phyloP scores from a whole-genome alignment of 92 coral and sea anemone genomes.

The Desmophyllum pertusum region DNA sequence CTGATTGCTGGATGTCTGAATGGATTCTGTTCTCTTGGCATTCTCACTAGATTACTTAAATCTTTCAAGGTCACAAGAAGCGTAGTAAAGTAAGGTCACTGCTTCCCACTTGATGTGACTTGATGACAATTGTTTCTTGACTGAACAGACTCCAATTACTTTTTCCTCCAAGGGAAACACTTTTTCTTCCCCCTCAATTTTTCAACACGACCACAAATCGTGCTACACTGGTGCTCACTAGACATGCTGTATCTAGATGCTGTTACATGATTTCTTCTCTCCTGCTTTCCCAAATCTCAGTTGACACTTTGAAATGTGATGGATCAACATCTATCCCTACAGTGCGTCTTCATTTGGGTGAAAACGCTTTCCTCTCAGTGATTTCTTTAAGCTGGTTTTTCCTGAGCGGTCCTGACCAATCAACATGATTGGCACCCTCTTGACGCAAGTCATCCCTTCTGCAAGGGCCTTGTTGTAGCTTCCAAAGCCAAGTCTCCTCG shows the following conservation, averaged over 20 bases:
- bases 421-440: constrained; percentile 23
- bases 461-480: constrained; percentile 13
- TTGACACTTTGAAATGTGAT: background rate
- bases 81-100: too few relatives aligned
- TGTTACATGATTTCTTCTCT: background rate
- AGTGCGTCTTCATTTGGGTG: constrained; percentile 9
- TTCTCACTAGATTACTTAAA: too few relatives aligned
- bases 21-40: background rate
- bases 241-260: background rate
- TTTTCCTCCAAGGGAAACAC: too few relatives aligned
- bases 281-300: background rate
- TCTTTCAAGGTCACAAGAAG: too few relatives aligned
- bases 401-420: constrained; percentile 29
- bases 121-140: too few relatives aligned
- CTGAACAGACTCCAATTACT: too few relatives aligned
- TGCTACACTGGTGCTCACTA: background rate
- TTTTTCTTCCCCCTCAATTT: background rate
- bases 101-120: too few relatives aligned
- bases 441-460: constrained; percentile 13
- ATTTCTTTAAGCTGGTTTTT: constrained; percentile 2
- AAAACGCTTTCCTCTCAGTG: background rate
- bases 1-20: background rate
- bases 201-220: background rate
- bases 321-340: background rate
- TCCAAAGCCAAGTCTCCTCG: constrained; percentile 10